These are phyloP conservation scores for Protonibea diacanthus DNA, from an alignment of 2,797 vertebrate genomes.

Conservation along the genomic window DNA sequence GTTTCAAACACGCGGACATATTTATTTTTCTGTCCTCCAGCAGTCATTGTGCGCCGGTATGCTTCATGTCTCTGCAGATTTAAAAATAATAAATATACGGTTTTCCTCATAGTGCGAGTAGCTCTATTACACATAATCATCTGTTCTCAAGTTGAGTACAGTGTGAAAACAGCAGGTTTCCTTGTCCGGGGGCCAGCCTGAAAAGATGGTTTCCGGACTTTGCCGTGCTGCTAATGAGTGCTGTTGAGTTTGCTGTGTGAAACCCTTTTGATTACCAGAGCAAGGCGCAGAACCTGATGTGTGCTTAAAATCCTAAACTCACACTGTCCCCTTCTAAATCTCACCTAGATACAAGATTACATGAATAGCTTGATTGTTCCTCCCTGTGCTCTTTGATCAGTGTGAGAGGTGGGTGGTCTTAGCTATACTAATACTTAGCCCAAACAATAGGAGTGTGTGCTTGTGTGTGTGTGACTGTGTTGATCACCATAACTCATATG, in stretches of 20 bases:
- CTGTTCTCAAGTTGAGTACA: slow-evolving; percentile 27
- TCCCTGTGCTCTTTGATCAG: slow-evolving; percentile 73
- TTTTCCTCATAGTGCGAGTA: slow-evolving; percentile 37
- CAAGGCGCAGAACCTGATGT: slow-evolving; percentile 38
- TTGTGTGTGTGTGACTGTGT: slow-evolving; percentile 36
- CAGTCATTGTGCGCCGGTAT: slow-evolving; percentile 69
- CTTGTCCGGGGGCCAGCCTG: slow-evolving; percentile 37
- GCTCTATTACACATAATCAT: slow-evolving; percentile 45
- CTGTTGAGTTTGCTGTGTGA: slow-evolving; percentile 12
- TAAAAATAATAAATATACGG: slow-evolving; percentile 75
- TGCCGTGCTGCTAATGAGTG: slow-evolving; percentile 46
- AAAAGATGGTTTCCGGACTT: slow-evolving; percentile 50
- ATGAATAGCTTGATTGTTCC: slow-evolving; percentile 74
- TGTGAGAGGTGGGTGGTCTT: slow-evolving; percentile 78
- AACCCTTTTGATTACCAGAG: slow-evolving; percentile 54
- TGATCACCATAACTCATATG: slow-evolving; percentile 48
- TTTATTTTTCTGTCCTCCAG: slow-evolving; percentile 77
- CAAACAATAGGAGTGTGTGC: slow-evolving; percentile 64
- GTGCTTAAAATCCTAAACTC: slow-evolving; percentile 53
- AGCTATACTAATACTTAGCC: slow-evolving; percentile 72
- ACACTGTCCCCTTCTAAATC: slow-evolving; percentile 60
- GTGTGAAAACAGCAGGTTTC: slow-evolving; percentile 50
- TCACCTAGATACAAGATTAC: slow-evolving; percentile 70
- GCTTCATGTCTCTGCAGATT: slow-evolving; percentile 54
- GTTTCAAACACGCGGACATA: slow-evolving; percentile 73